phyloP scores from a whole-genome alignment of 2,888 invertebrate genomes.

The Malthinus seriepunctatus region DNA sequence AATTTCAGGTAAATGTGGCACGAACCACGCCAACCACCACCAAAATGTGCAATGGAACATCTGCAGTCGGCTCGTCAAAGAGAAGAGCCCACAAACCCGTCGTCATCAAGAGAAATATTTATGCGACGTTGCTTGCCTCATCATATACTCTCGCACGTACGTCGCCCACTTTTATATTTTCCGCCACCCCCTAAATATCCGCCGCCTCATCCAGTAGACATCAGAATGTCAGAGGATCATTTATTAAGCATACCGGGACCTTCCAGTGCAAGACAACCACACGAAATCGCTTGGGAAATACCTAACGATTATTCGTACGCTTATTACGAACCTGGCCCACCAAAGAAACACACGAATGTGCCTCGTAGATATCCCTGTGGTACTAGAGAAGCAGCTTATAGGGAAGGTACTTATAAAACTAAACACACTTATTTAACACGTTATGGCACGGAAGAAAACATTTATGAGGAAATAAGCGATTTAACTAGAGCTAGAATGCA shows the following conservation, averaged over 20 bases:
- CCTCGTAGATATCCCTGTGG: conserved; percentile 55
- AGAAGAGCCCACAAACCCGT: conserved; percentile 23
- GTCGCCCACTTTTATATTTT: conserved; percentile 67
- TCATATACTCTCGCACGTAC: conserved; percentile 35
- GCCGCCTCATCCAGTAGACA: conserved; percentile 55
- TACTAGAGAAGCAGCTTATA: conserved; percentile 47
- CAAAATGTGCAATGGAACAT: conserved; percentile 46
- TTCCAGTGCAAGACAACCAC: conserved; percentile 42
- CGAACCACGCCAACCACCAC: conserved; percentile 42
- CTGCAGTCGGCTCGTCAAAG: conserved; percentile 28
- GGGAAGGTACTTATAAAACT: conserved; percentile 48
- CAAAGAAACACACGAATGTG: conserved; percentile 65
- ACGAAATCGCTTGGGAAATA: conserved; percentile 39
- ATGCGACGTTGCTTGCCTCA: conserved; percentile 26
- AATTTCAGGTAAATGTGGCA: conserved; percentile 51
- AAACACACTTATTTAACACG: conserved; percentile 50
- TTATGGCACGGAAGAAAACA: conserved; percentile 84
- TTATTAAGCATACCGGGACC: conserved; percentile 44
- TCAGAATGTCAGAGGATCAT: conserved; percentile 48
- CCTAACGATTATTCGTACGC: conserved; percentile 78
- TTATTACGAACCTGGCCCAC: conserved; percentile 74
- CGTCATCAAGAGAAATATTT: conserved; percentile 13
- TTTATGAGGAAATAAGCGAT: conserved; percentile 79
- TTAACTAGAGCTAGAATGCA: conserved; percentile 52
- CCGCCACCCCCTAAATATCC: conserved; percentile 76